Evolutionary conservation across 2,113 vertebrate species (phyloP).

Genomic region (Litocranius walleri): DNA sequence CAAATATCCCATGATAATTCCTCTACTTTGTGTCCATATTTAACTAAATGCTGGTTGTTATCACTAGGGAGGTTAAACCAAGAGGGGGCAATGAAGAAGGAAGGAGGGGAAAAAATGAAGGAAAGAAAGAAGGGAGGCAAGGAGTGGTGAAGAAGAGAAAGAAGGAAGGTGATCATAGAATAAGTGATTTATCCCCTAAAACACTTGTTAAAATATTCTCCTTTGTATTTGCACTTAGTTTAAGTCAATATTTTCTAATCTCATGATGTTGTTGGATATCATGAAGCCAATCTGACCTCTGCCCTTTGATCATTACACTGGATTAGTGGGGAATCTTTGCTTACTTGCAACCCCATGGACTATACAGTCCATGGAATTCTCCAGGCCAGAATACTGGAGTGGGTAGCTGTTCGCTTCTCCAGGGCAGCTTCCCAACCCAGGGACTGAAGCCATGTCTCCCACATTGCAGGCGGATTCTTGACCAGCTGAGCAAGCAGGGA

Average conservation of each 20-base stretch:
- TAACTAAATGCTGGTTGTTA: neutral
- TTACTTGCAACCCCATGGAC: neutral
- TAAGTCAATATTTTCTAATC: neutral
- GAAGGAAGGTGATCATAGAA: neutral
- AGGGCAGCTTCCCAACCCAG: neutral
- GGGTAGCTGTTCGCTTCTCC: neutral
- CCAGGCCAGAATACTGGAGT: neutral
- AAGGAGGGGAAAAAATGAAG: rapidly evolving
- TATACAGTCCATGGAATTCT: neutral
- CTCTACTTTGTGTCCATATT: neutral
- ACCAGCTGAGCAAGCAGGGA: neutral
- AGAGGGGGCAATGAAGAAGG: neutral
- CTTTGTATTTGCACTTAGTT: neutral
- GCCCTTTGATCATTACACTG: neutral
- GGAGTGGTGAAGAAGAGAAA: neutral
- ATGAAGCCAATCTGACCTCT: neutral
- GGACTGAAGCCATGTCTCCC: neutral
- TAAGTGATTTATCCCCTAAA: neutral
- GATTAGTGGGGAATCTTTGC: neutral
- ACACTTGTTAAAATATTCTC: neutral
- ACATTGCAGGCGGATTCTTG: neutral
- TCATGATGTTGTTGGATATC: neutral
- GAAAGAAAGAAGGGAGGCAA: neutral
- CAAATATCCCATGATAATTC: neutral
- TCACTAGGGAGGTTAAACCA: neutral